These are phyloP conservation scores for Euschistus heros DNA, from an alignment of 1,140 invertebrate genomes.

Conservation along the genomic window DNA sequence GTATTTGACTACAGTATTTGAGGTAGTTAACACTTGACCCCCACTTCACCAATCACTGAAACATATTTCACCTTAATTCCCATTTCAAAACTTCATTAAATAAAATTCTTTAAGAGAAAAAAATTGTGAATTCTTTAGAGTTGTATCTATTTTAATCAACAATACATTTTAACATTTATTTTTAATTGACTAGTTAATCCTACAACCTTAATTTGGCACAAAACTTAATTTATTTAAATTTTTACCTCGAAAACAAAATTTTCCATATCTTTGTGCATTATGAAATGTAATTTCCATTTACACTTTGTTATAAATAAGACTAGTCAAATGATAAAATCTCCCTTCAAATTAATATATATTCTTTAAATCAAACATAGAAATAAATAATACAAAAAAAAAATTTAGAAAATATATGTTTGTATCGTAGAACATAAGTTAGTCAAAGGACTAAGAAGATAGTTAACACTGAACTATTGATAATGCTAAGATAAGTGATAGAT, in stretches of 20 bases:
- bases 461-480: constrained; percentile 15
- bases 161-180: too few species aligned
- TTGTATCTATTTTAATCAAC: too few species aligned
- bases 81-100: neutral
- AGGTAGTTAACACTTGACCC: constrained; percentile 26
- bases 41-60: constrained; percentile 25
- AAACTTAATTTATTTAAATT: too few species aligned
- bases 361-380: neutral
- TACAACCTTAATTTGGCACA: too few species aligned
- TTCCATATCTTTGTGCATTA: too few species aligned
- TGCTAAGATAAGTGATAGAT: constrained; percentile 8
- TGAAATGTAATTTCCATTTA: too few species aligned
- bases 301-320: too few species aligned
- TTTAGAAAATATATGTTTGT: neutral
- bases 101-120: neutral
- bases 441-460: constrained; percentile 9
- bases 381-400: neutral
- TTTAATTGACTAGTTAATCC: too few species aligned
- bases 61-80: constrained; percentile 22
- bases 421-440: constrained; percentile 2
- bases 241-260: too few species aligned
- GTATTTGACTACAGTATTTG: constrained; percentile 11
- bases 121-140: too few species aligned
- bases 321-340: too few species aligned
- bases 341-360: too few species aligned